These are phyloP conservation scores for Pteronotus mesoamericanus DNA, from an alignment of 2,797 vertebrate genomes.

Conservation along the genomic window DNA sequence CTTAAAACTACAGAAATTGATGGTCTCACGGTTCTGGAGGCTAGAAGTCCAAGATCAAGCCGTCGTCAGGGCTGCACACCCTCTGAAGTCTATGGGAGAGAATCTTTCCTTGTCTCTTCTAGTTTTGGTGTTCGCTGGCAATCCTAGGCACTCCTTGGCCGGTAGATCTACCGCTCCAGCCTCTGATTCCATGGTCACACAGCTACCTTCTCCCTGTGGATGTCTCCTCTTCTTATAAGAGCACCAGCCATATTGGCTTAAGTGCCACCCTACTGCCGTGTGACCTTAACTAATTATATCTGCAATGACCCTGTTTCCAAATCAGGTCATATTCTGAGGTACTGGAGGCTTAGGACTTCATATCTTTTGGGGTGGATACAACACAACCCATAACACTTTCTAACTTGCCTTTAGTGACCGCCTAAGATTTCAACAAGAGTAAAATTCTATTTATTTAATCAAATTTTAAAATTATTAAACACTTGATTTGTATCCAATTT, in stretches of 20 bases:
- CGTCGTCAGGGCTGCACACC: no score
- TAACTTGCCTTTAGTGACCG: neutral
- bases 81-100: no score
- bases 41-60: no score
- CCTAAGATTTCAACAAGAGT: neutral
- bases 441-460: neutral
- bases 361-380: neutral
- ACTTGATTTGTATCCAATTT: neutral
- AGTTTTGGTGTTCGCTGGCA: neutral
- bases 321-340: neutral
- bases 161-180: fast-evolving
- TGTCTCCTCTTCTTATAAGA: neutral
- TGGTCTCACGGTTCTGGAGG: no score
- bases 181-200: neutral
- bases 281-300: neutral
- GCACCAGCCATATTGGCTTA: neutral
- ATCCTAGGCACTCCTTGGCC: neutral
- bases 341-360: neutral
- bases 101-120: neutral
- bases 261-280: neutral
- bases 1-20: neutral
- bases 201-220: neutral
- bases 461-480: neutral
- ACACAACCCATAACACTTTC: neutral
- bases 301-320: neutral